phyloP scores from a whole-genome alignment of 2,113 vertebrate species.

The Lampris megalopsis region DNA sequence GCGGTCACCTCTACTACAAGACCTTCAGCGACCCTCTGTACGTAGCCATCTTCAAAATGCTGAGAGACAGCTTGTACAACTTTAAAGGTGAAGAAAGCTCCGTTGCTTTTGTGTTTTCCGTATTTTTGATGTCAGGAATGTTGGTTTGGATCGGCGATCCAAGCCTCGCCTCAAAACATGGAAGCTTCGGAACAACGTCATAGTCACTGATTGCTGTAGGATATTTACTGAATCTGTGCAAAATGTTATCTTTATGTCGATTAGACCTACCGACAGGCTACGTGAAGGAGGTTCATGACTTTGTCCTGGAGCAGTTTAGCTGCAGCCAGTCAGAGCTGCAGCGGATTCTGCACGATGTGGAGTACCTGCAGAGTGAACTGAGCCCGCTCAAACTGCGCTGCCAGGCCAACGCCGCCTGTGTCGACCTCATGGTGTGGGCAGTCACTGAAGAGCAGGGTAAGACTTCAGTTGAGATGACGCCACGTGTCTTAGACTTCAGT shows the following conservation, averaged over 20 bases:
- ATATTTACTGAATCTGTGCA: no score
- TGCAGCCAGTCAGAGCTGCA: slow-evolving; percentile 96
- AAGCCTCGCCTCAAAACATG: no score
- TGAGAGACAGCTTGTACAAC: slow-evolving; percentile 94
- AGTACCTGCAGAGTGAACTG: slow-evolving; percentile 91
- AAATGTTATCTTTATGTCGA: not conserved
- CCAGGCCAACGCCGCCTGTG: slow-evolving; percentile 96
- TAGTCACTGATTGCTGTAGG: no score
- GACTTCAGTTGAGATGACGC: not conserved
- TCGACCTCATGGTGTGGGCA: slow-evolving; percentile 99
- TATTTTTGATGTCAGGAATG: not conserved
- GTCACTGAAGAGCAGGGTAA: slow-evolving; percentile 97
- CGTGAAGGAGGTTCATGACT: slow-evolving; percentile 97
- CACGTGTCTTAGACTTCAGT: rapidly evolving
- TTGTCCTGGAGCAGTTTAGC: slow-evolving; percentile 97
- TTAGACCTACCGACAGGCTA: slow-evolving; percentile 92
- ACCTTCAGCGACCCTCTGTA: slow-evolving; percentile 95
- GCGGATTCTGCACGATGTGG: slow-evolving; percentile 94
- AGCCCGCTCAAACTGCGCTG: slow-evolving; percentile 95
- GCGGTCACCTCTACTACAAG: slow-evolving; percentile 88
- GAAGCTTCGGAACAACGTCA: no score
- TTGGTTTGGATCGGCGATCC: not conserved
- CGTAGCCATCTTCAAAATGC: slow-evolving; percentile 96
- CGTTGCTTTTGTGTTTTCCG: not conserved
- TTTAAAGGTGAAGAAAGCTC: slow-evolving; percentile 87